Evolutionary conservation across 1,140 invertebrate genomes (phyloP), one percentile per base, ranked within the genome.

Genomic region (Orius laevigatus): DNA sequence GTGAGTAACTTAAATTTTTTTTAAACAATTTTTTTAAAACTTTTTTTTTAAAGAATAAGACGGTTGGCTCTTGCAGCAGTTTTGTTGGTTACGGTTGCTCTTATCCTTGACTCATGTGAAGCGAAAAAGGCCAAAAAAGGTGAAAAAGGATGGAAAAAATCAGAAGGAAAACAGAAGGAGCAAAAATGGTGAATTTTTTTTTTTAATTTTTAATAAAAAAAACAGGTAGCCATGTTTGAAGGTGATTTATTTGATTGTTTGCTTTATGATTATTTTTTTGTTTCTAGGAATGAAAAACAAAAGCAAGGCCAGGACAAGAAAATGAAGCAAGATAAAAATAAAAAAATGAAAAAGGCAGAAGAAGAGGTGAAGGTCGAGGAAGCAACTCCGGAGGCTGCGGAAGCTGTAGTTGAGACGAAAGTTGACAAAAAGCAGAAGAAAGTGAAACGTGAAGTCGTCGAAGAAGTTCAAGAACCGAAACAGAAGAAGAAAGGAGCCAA

Each of bases 11-110:
- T 25, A 25, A 38, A 38, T 38, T 38, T 16, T 3, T 38, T 38
- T 38, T 38, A 38, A 38, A 34, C 33, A n/a, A 34, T 8, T n/a
- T n/a, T 38, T n/a, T 38, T 10, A 38, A 34, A 34, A 34, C 8
- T 34, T 8, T n/a, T 38, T 38, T 38, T 38, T 38, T 38, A 38
- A 38, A 45, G 43, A 32, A 31, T n/a, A 31, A 25, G 43, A 9
- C 10, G 25, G 32, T 32, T 45, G 25, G 43, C 32, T 12, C 43
- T 45, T 32, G 20, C 25, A 3, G 43, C 19, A 9, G 32, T 45
- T 18, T 33, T 45, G 19, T 16, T 45, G 25, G 43, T 45, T 9
- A 31, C 43, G 43, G 32, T 45, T 12, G 43, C 43, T 12, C 25
- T 45, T 11, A 45, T 45, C 5, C 20, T 45, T 18, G 43, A 45